Evolutionary conservation across 2,888 invertebrate species (phyloP), one percentile per base, ranked within the genome.

Genomic region (Cotesia congregata): DNA sequence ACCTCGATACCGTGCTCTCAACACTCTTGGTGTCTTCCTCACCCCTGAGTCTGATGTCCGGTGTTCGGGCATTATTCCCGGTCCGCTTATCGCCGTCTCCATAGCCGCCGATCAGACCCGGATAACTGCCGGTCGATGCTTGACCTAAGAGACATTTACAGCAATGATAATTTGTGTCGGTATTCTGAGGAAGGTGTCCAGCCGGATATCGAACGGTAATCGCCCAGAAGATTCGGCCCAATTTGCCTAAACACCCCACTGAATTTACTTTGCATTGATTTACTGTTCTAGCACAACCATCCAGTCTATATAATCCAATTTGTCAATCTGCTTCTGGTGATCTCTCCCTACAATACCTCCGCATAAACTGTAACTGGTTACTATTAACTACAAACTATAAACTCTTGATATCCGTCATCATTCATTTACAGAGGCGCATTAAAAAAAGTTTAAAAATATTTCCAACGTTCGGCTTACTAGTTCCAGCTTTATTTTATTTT

Each of bases 11-110:
- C 62, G 87, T 81, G 82, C 86, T 88, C 77, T 88, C 88, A 78
- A 86, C 85, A 81, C 88, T 89, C 79, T 88, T 88, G 59, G 86
- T 83, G 80, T 88, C 88, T 76, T 88, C 88, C 72, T 87, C 88
- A 59, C 70, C 68, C 61, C 61, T 74, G 12, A 61, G 39, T 59
- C 39, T 62, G 40, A 39, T 74, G 15, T 73, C 73, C 41, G 15
- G 38, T n/a, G 50, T 30, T 7, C 71, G 71, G 60, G 67, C 67
- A 73, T 30, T 30, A 30, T 73, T 73, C 9, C 41, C 67, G 38
- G 67, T 65, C 50, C 73, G 20, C 67, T 67, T 73, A 59, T 73
- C 73, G 59, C 38, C 38, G 50, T 73, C 59, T 59, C 65, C 67
- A 59, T 50, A 65, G 50, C 50, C 67, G 30, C 67, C 65, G 50